Base-by-base conservation (phyloP, 30 jellyfish, hydroid and myxozoan species). In the Cassiopea xamachana region DNA sequence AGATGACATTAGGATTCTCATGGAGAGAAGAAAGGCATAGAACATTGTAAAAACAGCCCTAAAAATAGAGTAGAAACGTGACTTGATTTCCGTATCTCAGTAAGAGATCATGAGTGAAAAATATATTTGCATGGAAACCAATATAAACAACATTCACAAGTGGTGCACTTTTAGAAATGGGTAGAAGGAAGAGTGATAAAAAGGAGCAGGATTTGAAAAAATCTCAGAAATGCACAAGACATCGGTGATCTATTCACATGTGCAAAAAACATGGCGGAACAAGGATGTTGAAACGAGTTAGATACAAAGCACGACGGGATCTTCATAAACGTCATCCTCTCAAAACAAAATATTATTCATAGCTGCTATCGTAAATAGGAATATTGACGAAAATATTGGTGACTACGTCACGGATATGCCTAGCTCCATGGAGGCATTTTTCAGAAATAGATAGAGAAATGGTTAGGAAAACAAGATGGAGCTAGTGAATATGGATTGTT, bases 151-250 rank as follows among this genome's bases (percentile, higher is more conserved):
- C 27, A 71, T 1, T 55, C 80, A 71, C 0, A 71, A 14, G n/a
- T 5, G 51, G 10, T n/a, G 80, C 55, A 18, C 51, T 50, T 18
- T 47, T 17, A 15, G 51, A n/a, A 78, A 17, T 78, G 73, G 72
- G n/a, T 9, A 75, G 46, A 49, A n/a, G 87, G 16, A 51, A 50
- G 51, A 13, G 87, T 49, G 15, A 16, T 45, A 44, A 51, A 14
- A 13, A 16, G 46, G 61, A 80, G 61, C 92, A 84, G 92, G 92
- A 84, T 69, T 60, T 43, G 61, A 70, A 84, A 84, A 84, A 19
- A 84, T 84, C 18, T 79, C 16, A 84, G 84, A 15, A 17, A 84
- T 84, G 77, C 85, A 14, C 7, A 59, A 84, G 19, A 84, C 50
- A 48, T 75, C 45, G 18, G 80, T 72, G 85, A 71, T 73, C 92